A percentile compares a stretch with the other conserved stretches of the same genome.
These are phyloP conservation scores for Myiotriccus ornatus DNA, from an alignment of 2,797 vertebrate species.

Conservation along the genomic window DNA sequence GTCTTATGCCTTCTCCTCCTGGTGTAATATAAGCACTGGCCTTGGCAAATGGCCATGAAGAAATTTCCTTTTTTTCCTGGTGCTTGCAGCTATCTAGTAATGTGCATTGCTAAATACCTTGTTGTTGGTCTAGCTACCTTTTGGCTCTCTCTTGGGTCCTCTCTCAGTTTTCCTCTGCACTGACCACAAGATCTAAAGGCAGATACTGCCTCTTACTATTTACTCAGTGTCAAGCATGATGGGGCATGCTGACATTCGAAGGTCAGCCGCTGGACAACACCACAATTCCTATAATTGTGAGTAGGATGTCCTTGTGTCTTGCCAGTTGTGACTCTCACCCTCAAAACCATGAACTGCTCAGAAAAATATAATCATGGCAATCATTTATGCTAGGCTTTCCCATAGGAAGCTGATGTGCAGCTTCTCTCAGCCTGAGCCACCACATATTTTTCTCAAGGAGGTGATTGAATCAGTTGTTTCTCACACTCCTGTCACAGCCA, in stretches of 20 bases:
- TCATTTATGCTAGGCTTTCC: neutral
- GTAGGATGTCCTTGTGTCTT: neutral
- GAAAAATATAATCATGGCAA: neutral
- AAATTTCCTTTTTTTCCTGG: neutral
- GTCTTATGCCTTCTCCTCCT: neutral
- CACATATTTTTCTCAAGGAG: neutral
- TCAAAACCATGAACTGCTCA: neutral
- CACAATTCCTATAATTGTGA: neutral
- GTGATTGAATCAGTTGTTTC: constrained; percentile 25
- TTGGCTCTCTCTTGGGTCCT: neutral
- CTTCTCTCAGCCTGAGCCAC: neutral
- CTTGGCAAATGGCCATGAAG: neutral
- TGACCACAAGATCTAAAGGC: neutral
- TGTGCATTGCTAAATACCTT: neutral
- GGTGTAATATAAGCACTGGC: neutral
- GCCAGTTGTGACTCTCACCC: neutral
- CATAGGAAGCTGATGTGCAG: neutral
- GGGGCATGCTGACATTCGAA: neutral
- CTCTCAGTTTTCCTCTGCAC: neutral
- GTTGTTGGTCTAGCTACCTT: neutral
- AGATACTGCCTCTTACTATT: neutral
- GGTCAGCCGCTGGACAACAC: neutral
- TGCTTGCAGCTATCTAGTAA: neutral
- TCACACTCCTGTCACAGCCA: neutral
- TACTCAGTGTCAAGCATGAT: neutral